A percentile compares a stretch with the other conserved stretches of the same genome.
Evolutionary conservation across 2,888 invertebrate genomes (phyloP).

Genomic region (Leptura quadrifasciata): DNA sequence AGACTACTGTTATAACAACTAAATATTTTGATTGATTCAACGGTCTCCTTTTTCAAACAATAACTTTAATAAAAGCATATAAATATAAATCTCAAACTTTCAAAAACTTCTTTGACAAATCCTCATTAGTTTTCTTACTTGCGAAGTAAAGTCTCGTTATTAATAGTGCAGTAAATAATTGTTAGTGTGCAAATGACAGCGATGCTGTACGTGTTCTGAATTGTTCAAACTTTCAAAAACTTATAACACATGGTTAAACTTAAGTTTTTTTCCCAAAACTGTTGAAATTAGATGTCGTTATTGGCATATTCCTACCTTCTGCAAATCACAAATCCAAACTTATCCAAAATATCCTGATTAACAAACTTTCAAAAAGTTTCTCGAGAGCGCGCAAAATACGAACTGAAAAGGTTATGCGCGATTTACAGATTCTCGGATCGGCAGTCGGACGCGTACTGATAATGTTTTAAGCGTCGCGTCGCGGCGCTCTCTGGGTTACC

Average conservation of each 20-base stretch:
- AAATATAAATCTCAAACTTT: too few species aligned
- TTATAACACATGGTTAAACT: neutral
- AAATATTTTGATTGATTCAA: too few species aligned
- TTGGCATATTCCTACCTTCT: constrained; percentile 17
- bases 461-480: constrained; percentile 39
- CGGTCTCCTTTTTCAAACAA: too few species aligned
- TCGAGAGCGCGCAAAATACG: constrained; percentile 1
- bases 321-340: neutral
- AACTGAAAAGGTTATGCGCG: neutral
- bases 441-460: constrained; percentile 40
- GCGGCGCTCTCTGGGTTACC: constrained; percentile 35
- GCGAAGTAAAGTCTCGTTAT: too few species aligned
- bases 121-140: too few species aligned
- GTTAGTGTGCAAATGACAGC: neutral
- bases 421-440: constrained; percentile 33
- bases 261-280: neutral
- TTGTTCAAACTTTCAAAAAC: neutral
- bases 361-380: constrained; percentile 17
- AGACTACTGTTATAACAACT: too few species aligned
- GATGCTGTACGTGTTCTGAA: neutral
- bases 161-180: too few species aligned
- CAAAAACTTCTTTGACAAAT: too few species aligned
- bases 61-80: too few species aligned
- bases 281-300: neutral
- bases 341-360: neutral